Percentiles rank a stretch among this genome's conserved stretches.
Evolutionary conservation across 1,140 invertebrate genomes (phyloP).

Genomic region (Drosophila tropicalis): DNA sequence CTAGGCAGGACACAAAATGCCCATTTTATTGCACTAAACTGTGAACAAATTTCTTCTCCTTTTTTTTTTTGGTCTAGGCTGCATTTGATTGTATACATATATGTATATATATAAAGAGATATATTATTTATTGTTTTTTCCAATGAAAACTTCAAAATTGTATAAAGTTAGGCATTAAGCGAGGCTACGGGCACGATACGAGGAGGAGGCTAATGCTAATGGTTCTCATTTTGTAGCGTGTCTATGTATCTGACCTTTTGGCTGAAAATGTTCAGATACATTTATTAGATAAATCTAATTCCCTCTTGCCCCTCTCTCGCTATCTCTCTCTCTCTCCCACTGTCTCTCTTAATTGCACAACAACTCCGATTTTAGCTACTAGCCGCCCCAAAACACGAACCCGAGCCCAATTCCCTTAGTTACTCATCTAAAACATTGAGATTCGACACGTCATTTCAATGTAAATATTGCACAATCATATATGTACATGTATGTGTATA

Average conservation of each 20-base stretch:
- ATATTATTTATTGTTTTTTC: neutral
- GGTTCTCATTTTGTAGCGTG: conserved; percentile 13
- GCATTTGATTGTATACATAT: conserved; percentile 46
- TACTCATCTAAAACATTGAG: conserved; percentile 58
- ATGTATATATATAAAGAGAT: conserved; percentile 3
- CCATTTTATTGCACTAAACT: neutral
- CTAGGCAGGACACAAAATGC: neutral
- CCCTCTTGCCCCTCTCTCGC: neutral
- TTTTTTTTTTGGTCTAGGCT: conserved; percentile 73
- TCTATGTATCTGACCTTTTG: conserved; percentile 57
- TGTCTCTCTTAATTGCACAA: conserved; percentile 47
- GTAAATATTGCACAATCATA: conserved; percentile 25
- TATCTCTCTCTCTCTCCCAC: conserved; percentile 8
- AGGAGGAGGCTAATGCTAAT: neutral
- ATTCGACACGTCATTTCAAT: conserved; percentile 59
- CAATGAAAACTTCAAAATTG: neutral
- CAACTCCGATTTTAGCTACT: conserved; percentile 18
- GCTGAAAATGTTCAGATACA: conserved; percentile 58
- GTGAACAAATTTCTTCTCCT: neutral
- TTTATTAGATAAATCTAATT: conserved; percentile 57
- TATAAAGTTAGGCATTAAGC: neutral
- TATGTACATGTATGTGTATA: conserved; percentile 12
- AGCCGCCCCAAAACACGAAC: conserved; percentile 15
- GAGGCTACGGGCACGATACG: neutral
- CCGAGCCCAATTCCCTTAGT: conserved; percentile 36